Conservation (phyloP, 2,797 vertebrate species). For the Danio aesculapii region DNA sequence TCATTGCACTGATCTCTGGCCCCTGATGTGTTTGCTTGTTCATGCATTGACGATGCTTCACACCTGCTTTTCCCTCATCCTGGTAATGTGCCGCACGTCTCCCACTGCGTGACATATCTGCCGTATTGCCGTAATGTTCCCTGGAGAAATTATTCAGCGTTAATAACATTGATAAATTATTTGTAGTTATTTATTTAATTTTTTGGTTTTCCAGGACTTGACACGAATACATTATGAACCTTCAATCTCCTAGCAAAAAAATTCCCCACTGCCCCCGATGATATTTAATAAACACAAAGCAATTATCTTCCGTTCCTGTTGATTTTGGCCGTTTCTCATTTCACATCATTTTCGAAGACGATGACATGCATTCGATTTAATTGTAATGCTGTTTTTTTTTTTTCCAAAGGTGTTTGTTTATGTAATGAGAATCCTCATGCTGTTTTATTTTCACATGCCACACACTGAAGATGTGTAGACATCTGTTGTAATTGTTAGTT, state of each 20-base stretch:
- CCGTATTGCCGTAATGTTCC: background rate
- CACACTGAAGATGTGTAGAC: too few species aligned
- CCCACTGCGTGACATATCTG: conserved; percentile 28
- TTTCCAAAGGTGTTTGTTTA: too few species aligned
- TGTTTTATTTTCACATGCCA: background rate
- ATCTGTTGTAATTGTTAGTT: too few species aligned
- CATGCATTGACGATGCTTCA: conserved; percentile 27
- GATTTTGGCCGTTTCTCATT: background rate
- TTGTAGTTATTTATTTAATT: conserved; percentile 2
- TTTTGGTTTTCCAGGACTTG: background rate
- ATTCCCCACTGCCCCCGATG: background rate
- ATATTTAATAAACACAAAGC: background rate
- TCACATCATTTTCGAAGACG: background rate
- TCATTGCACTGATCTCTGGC: conserved; percentile 60
- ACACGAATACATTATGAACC: background rate
- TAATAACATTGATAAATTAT: conserved; percentile 19
- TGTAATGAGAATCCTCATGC: background rate
- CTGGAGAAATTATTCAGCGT: conserved; percentile 24
- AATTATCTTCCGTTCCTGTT: background rate
- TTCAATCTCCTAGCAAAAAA: background rate
- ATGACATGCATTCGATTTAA: background rate
- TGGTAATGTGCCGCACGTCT: background rate
- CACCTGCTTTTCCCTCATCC: conserved; percentile 24
- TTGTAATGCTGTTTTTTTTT: background rate
- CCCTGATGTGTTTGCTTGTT: conserved; percentile 52